Conservation (phyloP, 2,797 vertebrate species). For the Holocentrus rufus region DNA sequence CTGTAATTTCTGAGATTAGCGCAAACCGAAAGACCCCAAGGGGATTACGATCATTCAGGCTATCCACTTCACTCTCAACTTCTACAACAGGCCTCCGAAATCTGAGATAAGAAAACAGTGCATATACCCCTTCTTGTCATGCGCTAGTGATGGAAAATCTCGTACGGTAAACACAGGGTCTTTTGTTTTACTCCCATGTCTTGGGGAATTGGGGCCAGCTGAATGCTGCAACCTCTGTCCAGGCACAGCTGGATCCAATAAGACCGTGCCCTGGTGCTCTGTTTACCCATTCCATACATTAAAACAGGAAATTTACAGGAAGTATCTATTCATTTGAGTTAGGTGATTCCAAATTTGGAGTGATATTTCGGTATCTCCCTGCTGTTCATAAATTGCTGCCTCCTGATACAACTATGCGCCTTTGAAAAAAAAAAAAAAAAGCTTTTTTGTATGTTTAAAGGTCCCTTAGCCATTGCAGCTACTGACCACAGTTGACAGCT, state of each 20-base stretch:
- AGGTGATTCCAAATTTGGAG: not conserved
- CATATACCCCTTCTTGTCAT: slow-evolving; percentile 27
- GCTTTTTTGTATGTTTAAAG: slow-evolving; percentile 17
- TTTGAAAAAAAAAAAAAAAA: not conserved
- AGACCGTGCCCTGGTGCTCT: slow-evolving; percentile 48
- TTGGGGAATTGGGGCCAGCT: slow-evolving; percentile 64
- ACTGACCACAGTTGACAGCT: not conserved
- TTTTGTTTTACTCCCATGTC: slow-evolving; percentile 68
- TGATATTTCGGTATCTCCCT: slow-evolving; percentile 16
- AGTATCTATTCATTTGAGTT: slow-evolving; percentile 33
- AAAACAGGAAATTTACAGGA: slow-evolving; percentile 69
- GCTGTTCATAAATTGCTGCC: not conserved
- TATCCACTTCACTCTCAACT: slow-evolving; percentile 10
- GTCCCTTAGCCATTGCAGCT: not conserved
- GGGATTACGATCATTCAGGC: slow-evolving; percentile 3
- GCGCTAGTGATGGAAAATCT: slow-evolving; percentile 54
- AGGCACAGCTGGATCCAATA: slow-evolving; percentile 76
- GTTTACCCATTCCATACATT: slow-evolving; percentile 74
- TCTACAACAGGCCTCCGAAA: slow-evolving; percentile 31
- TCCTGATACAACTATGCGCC: not conserved
- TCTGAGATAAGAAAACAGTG: slow-evolving; percentile 28
- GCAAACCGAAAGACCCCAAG: slow-evolving; percentile 6
- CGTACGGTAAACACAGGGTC: slow-evolving; percentile 62
- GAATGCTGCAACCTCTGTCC: slow-evolving; percentile 62
- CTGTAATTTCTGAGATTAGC: slow-evolving; percentile 5